A percentile compares a stretch with the other conserved stretches of the same genome.
These are phyloP conservation scores for Cygnus atratus DNA, from an alignment of 2,113 vertebrate species.

Conservation along the genomic window DNA sequence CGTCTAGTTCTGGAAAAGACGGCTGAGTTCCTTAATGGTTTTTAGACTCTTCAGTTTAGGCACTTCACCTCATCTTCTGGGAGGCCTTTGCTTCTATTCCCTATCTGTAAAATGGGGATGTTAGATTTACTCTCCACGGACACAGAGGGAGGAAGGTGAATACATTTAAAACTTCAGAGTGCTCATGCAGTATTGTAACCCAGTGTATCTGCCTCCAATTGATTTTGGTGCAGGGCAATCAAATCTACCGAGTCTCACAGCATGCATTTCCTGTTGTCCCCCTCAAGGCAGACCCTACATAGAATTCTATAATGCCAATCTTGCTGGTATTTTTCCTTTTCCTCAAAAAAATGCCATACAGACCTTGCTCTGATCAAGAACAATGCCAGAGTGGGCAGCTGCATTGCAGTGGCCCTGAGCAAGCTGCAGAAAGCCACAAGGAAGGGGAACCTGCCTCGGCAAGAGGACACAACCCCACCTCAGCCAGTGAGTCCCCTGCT, in stretches of 20 bases:
- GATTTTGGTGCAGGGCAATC: neutral
- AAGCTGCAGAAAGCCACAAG: conserved; percentile 53
- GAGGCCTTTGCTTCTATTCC: neutral
- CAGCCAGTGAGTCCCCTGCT: conserved; percentile 59
- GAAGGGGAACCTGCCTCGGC: neutral
- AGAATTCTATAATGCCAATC: neutral
- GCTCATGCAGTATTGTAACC: neutral
- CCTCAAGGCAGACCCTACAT: neutral
- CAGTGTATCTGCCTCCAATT: neutral
- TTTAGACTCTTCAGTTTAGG: neutral
- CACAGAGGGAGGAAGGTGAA: neutral
- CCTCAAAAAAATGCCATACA: conserved; percentile 53
- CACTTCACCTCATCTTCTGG: neutral
- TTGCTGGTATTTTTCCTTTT: neutral
- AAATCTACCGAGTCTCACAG: neutral
- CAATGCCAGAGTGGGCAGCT: conserved; percentile 87
- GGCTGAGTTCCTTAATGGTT: neutral
- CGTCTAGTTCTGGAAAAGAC: neutral
- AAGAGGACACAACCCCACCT: neutral
- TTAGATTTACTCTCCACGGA: neutral
- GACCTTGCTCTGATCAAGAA: conserved; percentile 90
- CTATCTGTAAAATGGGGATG: neutral
- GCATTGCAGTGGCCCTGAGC: conserved; percentile 84
- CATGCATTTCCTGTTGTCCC: neutral
- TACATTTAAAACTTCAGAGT: neutral